phyloP scores from a whole-genome alignment of 2,797 vertebrate species.

The Galago senegalensis region DNA sequence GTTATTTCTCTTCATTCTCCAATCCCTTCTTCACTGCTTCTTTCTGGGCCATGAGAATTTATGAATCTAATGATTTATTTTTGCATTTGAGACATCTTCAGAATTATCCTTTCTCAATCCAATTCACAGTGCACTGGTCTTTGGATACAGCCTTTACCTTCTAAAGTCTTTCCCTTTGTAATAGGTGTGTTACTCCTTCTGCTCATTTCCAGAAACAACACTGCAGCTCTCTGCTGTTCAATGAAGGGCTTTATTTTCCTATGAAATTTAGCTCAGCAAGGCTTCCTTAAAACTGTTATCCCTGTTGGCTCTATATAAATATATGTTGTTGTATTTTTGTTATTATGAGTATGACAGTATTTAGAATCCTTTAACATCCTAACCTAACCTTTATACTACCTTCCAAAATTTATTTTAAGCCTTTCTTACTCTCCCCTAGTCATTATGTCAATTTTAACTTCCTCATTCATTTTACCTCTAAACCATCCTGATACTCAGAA shows the following conservation, averaged over 20 bases:
- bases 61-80: background rate
- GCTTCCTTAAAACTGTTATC: background rate
- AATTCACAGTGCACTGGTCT: background rate
- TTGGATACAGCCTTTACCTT: background rate
- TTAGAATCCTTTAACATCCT: background rate
- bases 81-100: background rate
- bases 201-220: background rate
- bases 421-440: background rate
- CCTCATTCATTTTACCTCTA: conserved; percentile 24
- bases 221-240: background rate
- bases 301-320: background rate
- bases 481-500: conserved; percentile 13
- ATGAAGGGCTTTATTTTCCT: background rate
- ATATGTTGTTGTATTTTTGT: background rate
- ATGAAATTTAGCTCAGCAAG: background rate
- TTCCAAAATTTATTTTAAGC: conserved; percentile 63
- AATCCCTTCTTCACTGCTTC: background rate
- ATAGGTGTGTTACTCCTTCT: background rate
- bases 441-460: conserved; percentile 23
- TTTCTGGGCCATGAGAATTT: background rate
- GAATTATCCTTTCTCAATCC: too few relatives aligned
- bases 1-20: background rate
- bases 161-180: background rate
- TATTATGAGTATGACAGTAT: background rate
- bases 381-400: background rate